Evolutionary conservation across 2,797 vertebrate genomes (phyloP), one percentile per base, ranked within the genome.

Genomic region (Coregonus suidteri): DNA sequence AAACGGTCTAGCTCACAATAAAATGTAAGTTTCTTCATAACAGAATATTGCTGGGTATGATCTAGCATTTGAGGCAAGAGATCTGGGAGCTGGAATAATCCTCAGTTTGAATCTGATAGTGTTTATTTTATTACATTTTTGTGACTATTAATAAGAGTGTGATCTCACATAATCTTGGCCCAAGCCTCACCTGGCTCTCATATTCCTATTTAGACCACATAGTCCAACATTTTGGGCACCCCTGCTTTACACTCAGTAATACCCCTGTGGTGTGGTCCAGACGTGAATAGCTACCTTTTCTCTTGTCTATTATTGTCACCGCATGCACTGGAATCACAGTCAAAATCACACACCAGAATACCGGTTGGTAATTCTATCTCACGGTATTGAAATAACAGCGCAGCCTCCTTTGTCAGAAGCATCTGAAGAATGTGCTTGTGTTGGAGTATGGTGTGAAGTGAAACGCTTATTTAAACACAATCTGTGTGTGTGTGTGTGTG

Each of bases 341-440:
- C 25, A 66, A 25, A 41, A 9, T 41, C 25, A 30, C 25, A 66
- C 20, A 30, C 7, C 30, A 31, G 13, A 7, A 5, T 34, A 5
- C 3, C 25, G 1, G 25, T 25, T 25, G 25, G 25, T 25, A 79
- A 85, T 87, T 82, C 72, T 85, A 74, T 84, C 81, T 82, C 75
- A 84, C 66, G 53, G 80, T 88, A 85, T 84, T 89, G 71, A 83
- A 88, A 84, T 88, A 89, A 88, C 88, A 84, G 71, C 81, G 74
- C 54, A 52, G 75, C 53, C 68, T 83, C 74, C 80, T 86, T 91
- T 90, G 83, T 82, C 77, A 66, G 78, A 88, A 90, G 79, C 84
- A 91, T 92, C 81, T 88, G 81, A 89, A 84, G 85, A 91, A 93
- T 93, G 89, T 76, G 77, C 75, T 86, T 82, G 54, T 73, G 67